Percentiles rank a stretch among this genome's conserved stretches.
Evolutionary conservation across 2,113 vertebrate species (phyloP).

Genomic region (Grantiella picta): DNA sequence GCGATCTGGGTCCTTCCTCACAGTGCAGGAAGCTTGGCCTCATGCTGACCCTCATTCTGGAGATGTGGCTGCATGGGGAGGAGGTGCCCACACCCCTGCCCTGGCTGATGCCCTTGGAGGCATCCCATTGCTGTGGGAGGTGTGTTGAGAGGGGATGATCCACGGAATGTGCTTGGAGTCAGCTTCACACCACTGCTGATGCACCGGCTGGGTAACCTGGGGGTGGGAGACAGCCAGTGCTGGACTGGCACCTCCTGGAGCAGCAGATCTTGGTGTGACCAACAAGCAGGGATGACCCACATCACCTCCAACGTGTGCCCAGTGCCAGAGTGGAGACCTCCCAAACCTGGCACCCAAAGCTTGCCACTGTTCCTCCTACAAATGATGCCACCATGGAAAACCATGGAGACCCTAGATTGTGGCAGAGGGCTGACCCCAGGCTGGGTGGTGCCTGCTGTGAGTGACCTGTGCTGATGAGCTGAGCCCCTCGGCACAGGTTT

Average conservation of each 20-base stretch:
- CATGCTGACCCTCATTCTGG: background rate
- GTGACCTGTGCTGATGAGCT: background rate
- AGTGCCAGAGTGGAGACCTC: background rate
- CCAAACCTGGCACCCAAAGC: background rate
- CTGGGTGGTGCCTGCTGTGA: background rate
- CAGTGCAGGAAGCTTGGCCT: background rate
- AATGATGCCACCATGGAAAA: background rate
- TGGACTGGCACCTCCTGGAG: background rate
- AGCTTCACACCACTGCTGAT: background rate
- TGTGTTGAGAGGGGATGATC: background rate
- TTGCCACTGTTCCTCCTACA: background rate
- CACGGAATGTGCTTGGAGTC: accelerated
- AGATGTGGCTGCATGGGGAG: background rate
- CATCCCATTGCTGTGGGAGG: background rate
- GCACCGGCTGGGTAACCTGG: background rate
- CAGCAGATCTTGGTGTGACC: background rate
- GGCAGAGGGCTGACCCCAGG: background rate
- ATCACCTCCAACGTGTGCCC: background rate
- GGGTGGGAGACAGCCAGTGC: background rate
- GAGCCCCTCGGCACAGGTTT: background rate
- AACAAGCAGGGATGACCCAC: background rate
- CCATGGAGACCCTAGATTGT: background rate
- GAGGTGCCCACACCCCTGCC: background rate
- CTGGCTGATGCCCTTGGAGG: background rate
- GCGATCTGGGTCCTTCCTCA: background rate